A percentile compares a stretch with the other conserved stretches of the same genome.
Conservation (phyloP, 2,113 vertebrate genomes). For the Empidonax traillii region DNA sequence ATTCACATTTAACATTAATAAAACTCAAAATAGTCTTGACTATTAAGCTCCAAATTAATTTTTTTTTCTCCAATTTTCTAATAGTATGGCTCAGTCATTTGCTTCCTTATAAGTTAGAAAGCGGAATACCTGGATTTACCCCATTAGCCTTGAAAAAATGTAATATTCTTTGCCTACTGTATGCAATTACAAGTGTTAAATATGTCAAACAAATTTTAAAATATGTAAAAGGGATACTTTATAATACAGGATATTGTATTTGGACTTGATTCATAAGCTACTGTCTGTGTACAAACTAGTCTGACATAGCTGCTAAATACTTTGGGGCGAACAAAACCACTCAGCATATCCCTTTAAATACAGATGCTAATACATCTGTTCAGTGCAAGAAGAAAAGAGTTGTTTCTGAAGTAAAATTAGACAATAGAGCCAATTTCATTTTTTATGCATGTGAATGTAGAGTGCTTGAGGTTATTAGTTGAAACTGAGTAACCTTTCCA, state of each 20-base stretch:
- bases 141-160: background rate
- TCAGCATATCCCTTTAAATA: slow-evolving; percentile 62
- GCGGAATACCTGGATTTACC: background rate
- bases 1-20: slow-evolving; percentile 7
- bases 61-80: background rate
- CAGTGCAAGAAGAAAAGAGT: slow-evolving; percentile 61
- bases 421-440: slow-evolving; percentile 86
- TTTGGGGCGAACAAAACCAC: slow-evolving; percentile 45
- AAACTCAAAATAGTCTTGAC: slow-evolving; percentile 5
- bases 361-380: slow-evolving; percentile 58
- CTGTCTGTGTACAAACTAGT: slow-evolving; percentile 22
- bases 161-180: background rate
- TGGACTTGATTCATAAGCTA: slow-evolving; percentile 47
- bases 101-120: background rate
- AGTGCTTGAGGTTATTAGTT: slow-evolving; percentile 89
- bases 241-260: slow-evolving; percentile 19
- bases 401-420: slow-evolving; percentile 78
- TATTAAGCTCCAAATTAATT: background rate
- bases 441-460: slow-evolving; percentile 79
- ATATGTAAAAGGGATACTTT: slow-evolving; percentile 7
- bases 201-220: slow-evolving; percentile 41
- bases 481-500: slow-evolving; percentile 93
- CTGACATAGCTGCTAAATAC: slow-evolving; percentile 54
- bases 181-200: slow-evolving; percentile 37
- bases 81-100: background rate